Evolutionary conservation across 1,140 invertebrate genomes (phyloP).

Genomic region (Myzus persicae): DNA sequence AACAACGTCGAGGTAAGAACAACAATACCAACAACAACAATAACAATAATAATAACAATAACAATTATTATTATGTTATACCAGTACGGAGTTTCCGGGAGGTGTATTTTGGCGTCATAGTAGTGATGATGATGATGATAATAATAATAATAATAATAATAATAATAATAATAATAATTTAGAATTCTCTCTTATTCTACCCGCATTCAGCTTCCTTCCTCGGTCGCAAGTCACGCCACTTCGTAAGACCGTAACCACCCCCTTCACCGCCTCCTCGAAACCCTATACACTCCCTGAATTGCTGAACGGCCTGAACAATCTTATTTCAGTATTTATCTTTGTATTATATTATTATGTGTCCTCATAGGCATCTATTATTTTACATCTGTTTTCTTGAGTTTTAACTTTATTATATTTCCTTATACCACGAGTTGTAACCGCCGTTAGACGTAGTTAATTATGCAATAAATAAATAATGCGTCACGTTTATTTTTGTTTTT

Average conservation of each 20-base stretch:
- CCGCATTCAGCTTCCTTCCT: neutral
- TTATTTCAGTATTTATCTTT: neutral
- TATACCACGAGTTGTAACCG: neutral
- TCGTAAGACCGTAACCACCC: neutral
- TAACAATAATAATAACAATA: neutral
- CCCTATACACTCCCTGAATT: too few species aligned
- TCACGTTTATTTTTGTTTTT: neutral
- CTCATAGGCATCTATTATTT: neutral
- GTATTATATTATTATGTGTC: neutral
- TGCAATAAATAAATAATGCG: neutral
- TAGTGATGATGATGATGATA: too few species aligned
- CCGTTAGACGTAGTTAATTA: too few species aligned
- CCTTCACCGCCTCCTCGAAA: neutral
- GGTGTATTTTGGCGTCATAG: neutral
- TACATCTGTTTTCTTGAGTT: neutral
- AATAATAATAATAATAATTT: neutral
- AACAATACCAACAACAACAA: neutral
- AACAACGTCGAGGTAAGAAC: constrained; percentile 60
- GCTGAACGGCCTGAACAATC: neutral
- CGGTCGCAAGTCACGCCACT: neutral
- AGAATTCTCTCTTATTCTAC: neutral
- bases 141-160: constrained; percentile 5
- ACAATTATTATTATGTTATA: neutral
- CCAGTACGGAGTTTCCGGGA: neutral
- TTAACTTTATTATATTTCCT: neutral